Evolutionary conservation across 2,797 vertebrate species (phyloP).

Genomic region (Urophycis tenuis): DNA sequence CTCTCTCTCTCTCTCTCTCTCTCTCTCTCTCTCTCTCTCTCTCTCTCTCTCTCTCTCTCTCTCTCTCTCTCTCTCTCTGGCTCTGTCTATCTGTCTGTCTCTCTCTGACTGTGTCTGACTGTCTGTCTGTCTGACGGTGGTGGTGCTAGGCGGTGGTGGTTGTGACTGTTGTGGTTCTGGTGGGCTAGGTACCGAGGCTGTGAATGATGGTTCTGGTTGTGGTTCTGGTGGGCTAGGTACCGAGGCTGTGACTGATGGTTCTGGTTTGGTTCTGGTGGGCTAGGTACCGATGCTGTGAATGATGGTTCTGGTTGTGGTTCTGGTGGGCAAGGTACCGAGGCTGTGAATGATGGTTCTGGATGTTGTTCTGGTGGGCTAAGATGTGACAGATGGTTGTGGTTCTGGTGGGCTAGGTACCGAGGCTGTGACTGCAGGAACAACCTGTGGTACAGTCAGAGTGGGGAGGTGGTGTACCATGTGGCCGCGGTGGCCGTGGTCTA

Average conservation of each 20-base stretch:
- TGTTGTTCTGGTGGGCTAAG: not conserved
- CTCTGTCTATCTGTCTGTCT: not conserved
- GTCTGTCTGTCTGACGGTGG: not conserved
- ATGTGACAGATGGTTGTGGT: too few relatives aligned
- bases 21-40: not conserved
- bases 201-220: slow-evolving; percentile 65
- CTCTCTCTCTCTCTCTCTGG: not conserved
- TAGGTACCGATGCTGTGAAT: too few relatives aligned
- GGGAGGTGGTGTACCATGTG: slow-evolving; percentile 90
- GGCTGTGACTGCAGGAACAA: slow-evolving; percentile 95
- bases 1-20: not conserved
- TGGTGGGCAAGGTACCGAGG: not conserved
- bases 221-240: slow-evolving; percentile 60
- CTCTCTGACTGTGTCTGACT: too few relatives aligned
- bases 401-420: slow-evolving; percentile 74
- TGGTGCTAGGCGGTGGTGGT: too few relatives aligned
- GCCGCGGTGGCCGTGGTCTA: slow-evolving; percentile 86
- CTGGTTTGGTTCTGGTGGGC: too few relatives aligned
- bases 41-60: not conserved
- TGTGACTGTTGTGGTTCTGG: too few relatives aligned
- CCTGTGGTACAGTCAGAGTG: slow-evolving; percentile 88
- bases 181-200: slow-evolving; percentile 80
- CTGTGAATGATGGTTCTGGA: not conserved
- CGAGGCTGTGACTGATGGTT: slow-evolving; percentile 83
- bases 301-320: not conserved